Base-by-base conservation (phyloP, 92 coral and sea anemone genomes). In the Metridium senile region DNA sequence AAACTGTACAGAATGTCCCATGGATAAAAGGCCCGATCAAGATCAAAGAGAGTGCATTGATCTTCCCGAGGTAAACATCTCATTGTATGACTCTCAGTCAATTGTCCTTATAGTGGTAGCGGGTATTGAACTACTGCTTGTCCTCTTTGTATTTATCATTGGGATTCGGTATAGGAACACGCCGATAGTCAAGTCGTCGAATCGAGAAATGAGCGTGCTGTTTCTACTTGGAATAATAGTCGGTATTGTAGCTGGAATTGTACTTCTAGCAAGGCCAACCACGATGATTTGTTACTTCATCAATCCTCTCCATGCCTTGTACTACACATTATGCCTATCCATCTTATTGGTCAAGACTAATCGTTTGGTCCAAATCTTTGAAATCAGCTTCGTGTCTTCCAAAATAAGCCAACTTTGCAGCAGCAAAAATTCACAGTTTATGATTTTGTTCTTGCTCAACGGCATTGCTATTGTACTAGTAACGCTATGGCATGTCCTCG, bases 131-230 rank as follows among this genome's bases (percentile, higher is more conserved):
- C 26, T 75, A 17, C 2, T 71, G 2, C 88, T 87, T 0, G 67
- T 78, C 17, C 1, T 67, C 2, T 66, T 85, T 17, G 87, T 83
- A 11, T 62, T 88, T 13, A 83, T 51, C 17, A 74, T 82, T 32
- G 87, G 84, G 23, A 22, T 88, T 19, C 85, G 72, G 51, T 84
- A 77, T 49, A 76, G 84, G 25, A 35, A 71, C 9, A 85, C 97
- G 0, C 90, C 93, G 4, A 75, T 91, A 2, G 93, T 91, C 22
- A 91, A 88, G 68, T 81, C 97, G 1, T 79, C 97, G 1, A 88
- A 82, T 66, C 66, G 83, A 67, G 87, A 85, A 32, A 81, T 91
- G 32, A 87, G 97, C 39, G 71, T 79, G 13, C 62, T 72, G 52
- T 80, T 87, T 64, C 80, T 91, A 11, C 30, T 87, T 32, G 88